Base-by-base conservation (phyloP, 2,113 vertebrate species). In the Rhea americana region DNA sequence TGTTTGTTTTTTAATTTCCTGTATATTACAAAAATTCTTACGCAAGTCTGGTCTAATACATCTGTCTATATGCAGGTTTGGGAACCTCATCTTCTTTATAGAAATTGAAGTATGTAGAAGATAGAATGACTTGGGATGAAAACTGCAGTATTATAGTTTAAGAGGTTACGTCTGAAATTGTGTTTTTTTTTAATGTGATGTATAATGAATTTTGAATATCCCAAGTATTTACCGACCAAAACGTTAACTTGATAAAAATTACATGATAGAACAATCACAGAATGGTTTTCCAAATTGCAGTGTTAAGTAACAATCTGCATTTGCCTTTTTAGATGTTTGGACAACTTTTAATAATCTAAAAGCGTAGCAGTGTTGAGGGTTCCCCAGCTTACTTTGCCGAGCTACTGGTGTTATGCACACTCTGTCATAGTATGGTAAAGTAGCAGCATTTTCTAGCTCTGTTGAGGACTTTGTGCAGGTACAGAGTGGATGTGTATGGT, bases 341-440 rank as follows among this genome's bases (percentile, higher is more conserved):
- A 37, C 15, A 47, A 6, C 56, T 59, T 59, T 32, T 32, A n/a
- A 59, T 8, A 17, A 18, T 59, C 17, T 28, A 18, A 59, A 59
- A 59, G n/a, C 32, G 25, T 32, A 59, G 26, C 16, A 18, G 18
- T 18, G 18, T 18, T 45, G 85, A 62, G 75, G 21, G 11, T 12
- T 39, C 41, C 78, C 43, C 37, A 76, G 0, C 2, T 71, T 58
- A 16, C 12, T 82, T 72, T 58, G 13, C 17, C 45, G 15, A 72
- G 17, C 11, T 63, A 4, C 9, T 13, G 30, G 3, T 45, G 37
- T 5, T 14, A 5, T 51, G 15, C 11, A 7, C 19, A 6, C 17
- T 71, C 0, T 62, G 47, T 66, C 12, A 32, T 5, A 1, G 6
- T 25, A 24, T 2, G 20, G 47, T n/a, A 32, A 35, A 75, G 51